A percentile compares a stretch with the other conserved stretches of the same genome.
These are phyloP conservation scores for Oreocharis arfaki DNA, from an alignment of 2,113 vertebrate genomes.

Conservation along the genomic window DNA sequence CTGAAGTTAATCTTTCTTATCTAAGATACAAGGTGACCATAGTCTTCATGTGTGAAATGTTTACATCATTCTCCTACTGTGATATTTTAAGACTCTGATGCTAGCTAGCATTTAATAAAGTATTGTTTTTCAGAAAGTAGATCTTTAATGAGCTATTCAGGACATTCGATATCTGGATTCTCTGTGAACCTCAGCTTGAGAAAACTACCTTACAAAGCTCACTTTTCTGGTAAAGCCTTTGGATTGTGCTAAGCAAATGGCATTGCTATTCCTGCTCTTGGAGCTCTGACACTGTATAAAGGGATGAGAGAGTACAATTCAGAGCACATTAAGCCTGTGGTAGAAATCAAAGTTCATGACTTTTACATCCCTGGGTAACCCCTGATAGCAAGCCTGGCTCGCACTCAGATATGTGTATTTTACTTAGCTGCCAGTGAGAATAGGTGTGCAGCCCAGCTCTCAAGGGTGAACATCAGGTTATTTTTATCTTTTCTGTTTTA, in stretches of 20 bases:
- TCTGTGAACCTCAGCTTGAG: background rate
- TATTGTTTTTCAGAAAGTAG: background rate
- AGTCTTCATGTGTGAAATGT: background rate
- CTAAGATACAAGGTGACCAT: background rate
- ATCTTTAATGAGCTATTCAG: background rate
- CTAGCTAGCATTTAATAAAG: background rate
- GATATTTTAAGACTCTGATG: background rate
- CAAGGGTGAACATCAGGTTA: background rate
- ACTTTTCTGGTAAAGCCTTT: background rate
- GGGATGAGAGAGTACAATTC: background rate
- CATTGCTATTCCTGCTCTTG: background rate
- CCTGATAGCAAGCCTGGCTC: fast-evolving
- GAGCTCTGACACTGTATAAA: background rate
- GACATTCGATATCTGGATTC: background rate
- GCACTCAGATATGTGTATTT: background rate
- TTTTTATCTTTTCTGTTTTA: background rate
- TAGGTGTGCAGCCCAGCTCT: background rate
- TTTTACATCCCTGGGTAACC: background rate
- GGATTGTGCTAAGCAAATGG: background rate
- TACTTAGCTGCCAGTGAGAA: background rate
- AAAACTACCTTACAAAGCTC: background rate
- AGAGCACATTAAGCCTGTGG: background rate
- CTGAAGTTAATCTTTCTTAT: background rate
- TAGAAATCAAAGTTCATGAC: background rate
- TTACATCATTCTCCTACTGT: background rate